Percentiles rank a stretch among this genome's conserved stretches.
Evolutionary conservation across 2,888 invertebrate genomes (phyloP).

Genomic region (Leistus spinibarbis): DNA sequence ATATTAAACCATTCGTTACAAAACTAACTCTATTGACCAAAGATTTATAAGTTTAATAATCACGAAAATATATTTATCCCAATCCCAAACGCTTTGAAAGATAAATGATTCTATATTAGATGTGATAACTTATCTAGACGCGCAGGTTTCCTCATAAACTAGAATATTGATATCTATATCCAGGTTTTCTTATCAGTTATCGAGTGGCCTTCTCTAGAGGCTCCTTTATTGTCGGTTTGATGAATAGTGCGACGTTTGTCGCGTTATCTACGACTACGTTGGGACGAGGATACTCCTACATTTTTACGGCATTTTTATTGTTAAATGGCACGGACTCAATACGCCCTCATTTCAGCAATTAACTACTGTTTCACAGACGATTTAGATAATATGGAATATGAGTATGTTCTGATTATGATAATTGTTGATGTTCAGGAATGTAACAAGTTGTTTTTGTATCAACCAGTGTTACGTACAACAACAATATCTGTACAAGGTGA

Average conservation of each 20-base stretch:
- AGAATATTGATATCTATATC: background rate
- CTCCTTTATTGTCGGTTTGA: background rate
- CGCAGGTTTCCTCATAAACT: background rate
- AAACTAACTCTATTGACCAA: no score
- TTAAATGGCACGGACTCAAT: slow-evolving; percentile 39
- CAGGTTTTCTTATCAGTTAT: background rate
- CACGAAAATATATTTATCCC: background rate
- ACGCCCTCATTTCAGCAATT: slow-evolving; percentile 36
- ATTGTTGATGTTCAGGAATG: background rate
- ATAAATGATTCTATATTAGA: background rate
- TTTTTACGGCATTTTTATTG: slow-evolving; percentile 34
- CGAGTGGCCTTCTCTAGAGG: background rate
- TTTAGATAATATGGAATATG: background rate
- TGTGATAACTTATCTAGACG: background rate
- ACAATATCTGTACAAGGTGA: background rate
- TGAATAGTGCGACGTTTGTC: background rate
- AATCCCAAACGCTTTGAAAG: background rate
- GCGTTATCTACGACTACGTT: background rate
- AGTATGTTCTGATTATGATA: background rate
- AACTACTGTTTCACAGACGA: slow-evolving; percentile 22
- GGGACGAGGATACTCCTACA: background rate
- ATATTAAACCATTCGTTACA: no score
- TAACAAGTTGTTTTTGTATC: background rate
- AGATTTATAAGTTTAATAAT: background rate
- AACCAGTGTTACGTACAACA: background rate